Evolutionary conservation across 2,797 vertebrate species (phyloP).

Genomic region (Pseudotriccus pelzelni): DNA sequence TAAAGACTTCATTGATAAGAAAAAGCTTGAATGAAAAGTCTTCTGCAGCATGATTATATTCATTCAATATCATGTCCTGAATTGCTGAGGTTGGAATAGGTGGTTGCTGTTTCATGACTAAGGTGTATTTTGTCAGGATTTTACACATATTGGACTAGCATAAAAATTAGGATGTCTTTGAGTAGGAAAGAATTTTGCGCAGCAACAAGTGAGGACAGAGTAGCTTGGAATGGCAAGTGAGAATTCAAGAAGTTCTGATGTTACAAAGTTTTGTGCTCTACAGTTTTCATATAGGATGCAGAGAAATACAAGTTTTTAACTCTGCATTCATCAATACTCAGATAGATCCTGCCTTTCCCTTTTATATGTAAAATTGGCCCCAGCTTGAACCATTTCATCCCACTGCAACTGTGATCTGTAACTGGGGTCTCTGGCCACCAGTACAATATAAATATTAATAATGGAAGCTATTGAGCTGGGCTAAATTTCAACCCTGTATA

Average conservation of each 20-base stretch:
- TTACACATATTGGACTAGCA: background rate
- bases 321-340: background rate
- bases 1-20: background rate
- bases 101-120: background rate
- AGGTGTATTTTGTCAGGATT: background rate
- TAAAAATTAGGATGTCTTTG: background rate
- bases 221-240: background rate
- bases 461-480: background rate
- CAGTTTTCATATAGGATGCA: background rate
- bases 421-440: background rate
- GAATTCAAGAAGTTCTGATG: background rate
- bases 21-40: background rate
- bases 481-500: background rate
- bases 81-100: background rate
- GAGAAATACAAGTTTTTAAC: accelerated
- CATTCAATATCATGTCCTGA: background rate
- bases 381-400: no score
- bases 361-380: no score
- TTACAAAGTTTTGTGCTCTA: background rate
- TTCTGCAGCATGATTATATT: background rate
- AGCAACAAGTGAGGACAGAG: background rate
- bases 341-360: background rate
- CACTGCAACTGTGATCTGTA: background rate
- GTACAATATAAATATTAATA: background rate
- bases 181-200: background rate